A percentile compares a stretch with the other conserved stretches of the same genome.
Conservation (phyloP, 2,113 vertebrate species). For the Heloderma charlesbogerti region DNA sequence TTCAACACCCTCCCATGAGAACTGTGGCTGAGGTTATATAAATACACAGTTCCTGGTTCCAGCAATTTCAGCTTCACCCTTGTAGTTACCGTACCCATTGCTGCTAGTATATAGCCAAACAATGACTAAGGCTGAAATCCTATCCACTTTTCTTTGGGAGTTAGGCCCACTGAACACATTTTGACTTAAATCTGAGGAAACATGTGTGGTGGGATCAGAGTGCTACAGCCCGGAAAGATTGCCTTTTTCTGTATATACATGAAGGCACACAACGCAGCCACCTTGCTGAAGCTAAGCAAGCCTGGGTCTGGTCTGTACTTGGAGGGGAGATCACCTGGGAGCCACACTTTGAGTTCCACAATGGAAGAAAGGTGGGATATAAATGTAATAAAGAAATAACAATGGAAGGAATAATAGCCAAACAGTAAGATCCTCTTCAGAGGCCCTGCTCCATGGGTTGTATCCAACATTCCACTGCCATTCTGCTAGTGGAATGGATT, state of each 20-base stretch:
- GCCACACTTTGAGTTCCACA: too few relatives aligned
- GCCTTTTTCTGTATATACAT: neutral
- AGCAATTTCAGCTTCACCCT: constrained; percentile 9
- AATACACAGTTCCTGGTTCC: constrained; percentile 29
- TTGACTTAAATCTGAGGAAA: neutral
- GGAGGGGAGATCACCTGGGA: too few relatives aligned
- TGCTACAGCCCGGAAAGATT: neutral
- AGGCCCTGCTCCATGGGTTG: neutral
- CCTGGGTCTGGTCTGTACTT: too few relatives aligned
- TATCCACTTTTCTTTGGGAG: neutral
- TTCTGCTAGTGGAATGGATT: neutral
- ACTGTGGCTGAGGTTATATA: constrained; percentile 42
- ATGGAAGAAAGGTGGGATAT: too few relatives aligned
- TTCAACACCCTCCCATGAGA: constrained; percentile 33
- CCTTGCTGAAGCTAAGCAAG: too few relatives aligned
- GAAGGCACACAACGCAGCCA: too few relatives aligned
- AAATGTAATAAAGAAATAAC: too few relatives aligned
- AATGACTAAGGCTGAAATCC: neutral
- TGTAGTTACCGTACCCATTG: neutral
- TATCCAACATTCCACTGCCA: neutral
- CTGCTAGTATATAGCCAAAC: constrained; percentile 28
- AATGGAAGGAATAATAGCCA: too few relatives aligned
- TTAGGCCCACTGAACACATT: neutral
- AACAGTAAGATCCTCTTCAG: neutral
- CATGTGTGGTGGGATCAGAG: neutral